Base-by-base conservation (phyloP, 64 coral and sea anemone genomes). In the Trachythela sp. region DNA sequence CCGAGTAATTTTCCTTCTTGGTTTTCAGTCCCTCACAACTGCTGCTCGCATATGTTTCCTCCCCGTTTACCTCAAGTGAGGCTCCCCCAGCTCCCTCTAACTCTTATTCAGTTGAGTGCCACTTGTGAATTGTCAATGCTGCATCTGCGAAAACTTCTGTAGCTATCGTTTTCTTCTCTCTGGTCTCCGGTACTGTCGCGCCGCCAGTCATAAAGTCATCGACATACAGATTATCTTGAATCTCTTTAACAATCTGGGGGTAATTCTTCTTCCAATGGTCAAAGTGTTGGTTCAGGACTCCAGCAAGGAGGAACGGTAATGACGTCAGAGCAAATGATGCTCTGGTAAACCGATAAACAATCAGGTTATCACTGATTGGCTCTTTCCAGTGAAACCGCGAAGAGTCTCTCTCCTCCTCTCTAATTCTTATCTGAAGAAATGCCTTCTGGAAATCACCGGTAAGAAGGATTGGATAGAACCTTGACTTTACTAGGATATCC, bases 351-450 rank as follows among this genome's bases (percentile, higher is more conserved):
- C 71, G 29, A 13, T 36, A 39, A 10, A 39, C 30, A 3, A 3
- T 39, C 3, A 77, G 2, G 4, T 34, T n/a, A 77, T 32, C 30
- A 13, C 42, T 45, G 42, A 6, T 45, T 11, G 42, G 42, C 11
- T 45, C 42, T 45, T 11, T 11, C 42, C 42, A 77, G 17, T 77
- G 71, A 77, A 77, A 77, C 1, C 71, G 8, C 6, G 30, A 39
- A 8, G 71, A 77, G 71, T 77, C 71, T 17, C 71, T 77, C 32
- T 77, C 71, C 30, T 29, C 71, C 32, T 77, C 7, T 77, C 30
- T 77, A 27, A 77, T 77, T 77, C 71, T 33, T 36, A 77, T 77
- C 30, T 77, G 71, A 3, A 77, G 30, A n/a, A 77, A 77, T 77
- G 71, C 71, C 36, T 77, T 33, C n/a, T n/a, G n/a, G n/a, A n/a